Evolutionary conservation across 1,140 invertebrate species (phyloP).

Genomic region (Ceratina japonica): DNA sequence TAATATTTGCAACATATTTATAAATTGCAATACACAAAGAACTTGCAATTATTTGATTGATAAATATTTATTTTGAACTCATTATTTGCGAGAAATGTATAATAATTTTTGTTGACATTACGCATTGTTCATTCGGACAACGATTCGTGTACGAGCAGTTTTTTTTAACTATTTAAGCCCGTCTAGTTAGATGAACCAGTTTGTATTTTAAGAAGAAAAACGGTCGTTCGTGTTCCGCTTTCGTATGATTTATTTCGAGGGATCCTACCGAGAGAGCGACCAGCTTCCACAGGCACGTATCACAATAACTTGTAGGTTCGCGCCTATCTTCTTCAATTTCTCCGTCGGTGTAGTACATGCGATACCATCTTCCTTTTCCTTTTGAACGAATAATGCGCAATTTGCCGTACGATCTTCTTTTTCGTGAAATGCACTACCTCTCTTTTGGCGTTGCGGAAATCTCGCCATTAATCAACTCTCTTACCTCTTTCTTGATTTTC

Average conservation of each 20-base stretch:
- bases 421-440: background rate
- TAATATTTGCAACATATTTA: too few relatives aligned
- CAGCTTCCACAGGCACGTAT: background rate
- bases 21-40: too few relatives aligned
- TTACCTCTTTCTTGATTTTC: background rate
- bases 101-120: too few relatives aligned
- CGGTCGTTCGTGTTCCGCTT: background rate
- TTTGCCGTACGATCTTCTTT: background rate
- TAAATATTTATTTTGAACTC: too few relatives aligned
- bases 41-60: too few relatives aligned
- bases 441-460: background rate
- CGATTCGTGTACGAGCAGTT: background rate
- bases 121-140: background rate
- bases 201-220: constrained; percentile 16
- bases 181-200: background rate
- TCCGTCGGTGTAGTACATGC: background rate
- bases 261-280: background rate
- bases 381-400: constrained; percentile 5
- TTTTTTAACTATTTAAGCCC: background rate
- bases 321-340: constrained; percentile 31
- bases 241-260: constrained; percentile 4
- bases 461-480: background rate
- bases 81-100: too few relatives aligned
- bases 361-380: constrained; percentile 10
- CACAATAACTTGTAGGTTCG: constrained; percentile 21